Evolutionary conservation across 2,113 vertebrate species (phyloP), one percentile per base, ranked within the genome.

Genomic region (Lagopus muta): DNA sequence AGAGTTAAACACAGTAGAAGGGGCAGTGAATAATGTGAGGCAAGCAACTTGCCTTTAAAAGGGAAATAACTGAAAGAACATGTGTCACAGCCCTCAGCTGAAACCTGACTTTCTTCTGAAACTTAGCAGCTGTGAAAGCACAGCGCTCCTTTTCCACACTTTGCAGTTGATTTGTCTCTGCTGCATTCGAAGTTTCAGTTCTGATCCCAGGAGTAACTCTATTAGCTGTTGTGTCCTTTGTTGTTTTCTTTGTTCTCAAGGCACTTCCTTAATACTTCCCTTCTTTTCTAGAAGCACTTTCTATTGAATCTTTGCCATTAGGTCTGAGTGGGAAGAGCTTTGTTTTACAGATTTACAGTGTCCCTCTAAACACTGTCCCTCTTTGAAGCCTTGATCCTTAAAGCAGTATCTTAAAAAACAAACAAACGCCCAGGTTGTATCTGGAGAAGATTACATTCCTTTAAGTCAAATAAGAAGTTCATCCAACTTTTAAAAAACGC

Each of bases 401-500:
- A 89, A 94, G 85, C 69, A 67, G 10, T 82, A 86, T 92, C 65
- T 88, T 83, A 82, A 54, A 74, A 72, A 90, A 58, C 43, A 86
- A 83, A 61, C 64, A 88, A 66, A 94, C 67, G 48, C 47, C 47
- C 61, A 93, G 90, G 92, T 90, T 94, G 36, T 95, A 76, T 95
- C 95, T 96, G 95, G 91, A 94, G 96, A 86, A 78, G 61, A 95
- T 95, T 91, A 90, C 69, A 66, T 94, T 96, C 90, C 88, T 88
- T 88, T 2, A 11, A 90, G 61, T 91, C 42, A 81, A 86, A 79
- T 22, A 88, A 76, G 71, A 92, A 95, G 95, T 94, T 94, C 91
- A 91, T 92, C 85, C 94, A 95, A 48, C 67, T 95, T 94, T 72
- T 91, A 71, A 71, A 81, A 81, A 96, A 75, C 47, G 34, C 73